A percentile compares a stretch with the other conserved stretches of the same genome.
Conservation (phyloP, 2,888 invertebrate genomes). For the Melieria omissa region DNA sequence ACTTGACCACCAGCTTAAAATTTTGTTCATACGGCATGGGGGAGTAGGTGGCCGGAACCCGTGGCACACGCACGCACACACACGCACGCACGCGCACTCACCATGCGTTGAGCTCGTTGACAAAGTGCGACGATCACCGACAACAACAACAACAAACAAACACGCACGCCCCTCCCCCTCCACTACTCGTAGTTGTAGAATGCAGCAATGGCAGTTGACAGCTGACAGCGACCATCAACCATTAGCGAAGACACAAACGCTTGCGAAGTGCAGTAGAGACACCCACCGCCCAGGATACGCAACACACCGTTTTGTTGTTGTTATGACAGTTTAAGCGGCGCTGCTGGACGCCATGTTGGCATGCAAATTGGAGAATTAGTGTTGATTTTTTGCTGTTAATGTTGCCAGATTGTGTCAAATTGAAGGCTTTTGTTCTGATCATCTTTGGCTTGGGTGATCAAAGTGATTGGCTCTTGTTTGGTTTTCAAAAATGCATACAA, state of each 20-base stretch:
- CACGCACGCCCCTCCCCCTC: neutral
- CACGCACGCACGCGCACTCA: neutral
- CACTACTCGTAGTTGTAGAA: conserved; percentile 1
- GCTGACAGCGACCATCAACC: too few species aligned
- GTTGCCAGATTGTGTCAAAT: conserved; percentile 3
- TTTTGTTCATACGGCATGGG: conserved; percentile 61
- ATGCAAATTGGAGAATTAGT: too few species aligned
- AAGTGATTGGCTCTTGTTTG: too few species aligned
- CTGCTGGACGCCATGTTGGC: too few species aligned
- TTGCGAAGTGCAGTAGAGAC: too few species aligned
- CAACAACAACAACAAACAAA: neutral
- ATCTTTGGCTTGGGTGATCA: neutral
- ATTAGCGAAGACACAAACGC: too few species aligned
- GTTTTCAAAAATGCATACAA: too few species aligned
- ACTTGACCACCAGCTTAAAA: conserved; percentile 65
- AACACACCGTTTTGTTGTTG: too few species aligned
- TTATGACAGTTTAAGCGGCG: too few species aligned
- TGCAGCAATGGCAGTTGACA: too few species aligned
- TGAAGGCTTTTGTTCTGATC: conserved; percentile 2
- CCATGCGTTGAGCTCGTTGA: conserved; percentile 22
- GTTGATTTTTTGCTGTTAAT: neutral
- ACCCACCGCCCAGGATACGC: too few species aligned
- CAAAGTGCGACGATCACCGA: conserved; percentile 28
- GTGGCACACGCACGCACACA: conserved; percentile 42
- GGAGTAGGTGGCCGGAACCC: conserved; percentile 56